These are phyloP conservation scores for Melanocharis versteri DNA, from an alignment of 2,113 vertebrate genomes.

Conservation along the genomic window DNA sequence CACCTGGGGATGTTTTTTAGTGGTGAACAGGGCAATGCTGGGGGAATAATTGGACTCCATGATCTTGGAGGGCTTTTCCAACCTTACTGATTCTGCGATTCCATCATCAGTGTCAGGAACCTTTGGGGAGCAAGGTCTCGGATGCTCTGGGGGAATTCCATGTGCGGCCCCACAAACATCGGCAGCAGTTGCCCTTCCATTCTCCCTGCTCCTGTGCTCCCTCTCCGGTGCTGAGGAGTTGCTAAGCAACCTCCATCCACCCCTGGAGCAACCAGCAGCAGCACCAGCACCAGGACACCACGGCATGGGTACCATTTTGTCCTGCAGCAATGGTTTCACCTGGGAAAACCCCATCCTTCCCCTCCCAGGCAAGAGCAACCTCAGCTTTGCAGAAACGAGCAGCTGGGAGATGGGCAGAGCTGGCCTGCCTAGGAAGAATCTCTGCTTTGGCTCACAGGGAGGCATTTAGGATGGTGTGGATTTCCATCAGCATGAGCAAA, in stretches of 20 bases:
- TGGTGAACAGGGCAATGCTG: not conserved
- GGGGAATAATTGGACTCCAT: not conserved
- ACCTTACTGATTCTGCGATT: not conserved
- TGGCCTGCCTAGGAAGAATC: not conserved
- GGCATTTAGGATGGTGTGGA: not conserved
- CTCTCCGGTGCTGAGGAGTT: not conserved
- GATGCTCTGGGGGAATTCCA: not conserved
- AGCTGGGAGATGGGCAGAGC: not conserved
- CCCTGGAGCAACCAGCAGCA: not conserved
- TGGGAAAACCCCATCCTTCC: not conserved
- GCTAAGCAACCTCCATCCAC: slow-evolving; percentile 5
- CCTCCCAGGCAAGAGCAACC: not conserved
- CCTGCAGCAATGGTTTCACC: not conserved
- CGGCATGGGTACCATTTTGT: rapidly evolving
- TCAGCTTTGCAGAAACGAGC: not conserved
- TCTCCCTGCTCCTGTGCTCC: not conserved
- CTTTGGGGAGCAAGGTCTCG: not conserved
- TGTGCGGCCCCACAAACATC: not conserved
- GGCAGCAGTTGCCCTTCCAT: not conserved
- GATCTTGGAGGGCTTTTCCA: not conserved
- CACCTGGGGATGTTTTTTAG: not conserved
- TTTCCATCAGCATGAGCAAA: not conserved
- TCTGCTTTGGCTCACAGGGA: not conserved
- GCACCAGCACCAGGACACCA: not conserved
- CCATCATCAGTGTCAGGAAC: not conserved